Evolutionary conservation across 2,797 vertebrate species (phyloP).

Genomic region (Gymnothorax reevesii): DNA sequence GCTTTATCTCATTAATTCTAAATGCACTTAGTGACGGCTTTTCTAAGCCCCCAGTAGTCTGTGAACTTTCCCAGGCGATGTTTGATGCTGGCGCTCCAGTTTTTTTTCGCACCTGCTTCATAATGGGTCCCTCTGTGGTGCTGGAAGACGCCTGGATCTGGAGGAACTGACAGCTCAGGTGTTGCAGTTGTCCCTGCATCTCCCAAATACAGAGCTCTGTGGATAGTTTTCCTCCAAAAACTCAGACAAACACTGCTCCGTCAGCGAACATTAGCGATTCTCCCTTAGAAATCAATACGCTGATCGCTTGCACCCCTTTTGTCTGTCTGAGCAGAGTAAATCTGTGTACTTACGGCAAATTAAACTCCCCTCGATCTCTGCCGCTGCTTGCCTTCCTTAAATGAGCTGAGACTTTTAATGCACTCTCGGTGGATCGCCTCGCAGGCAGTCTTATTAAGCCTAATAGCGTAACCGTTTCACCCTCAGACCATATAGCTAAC

Average conservation of each 20-base stretch:
- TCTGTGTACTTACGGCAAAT: constrained; percentile 9
- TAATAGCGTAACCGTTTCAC: background rate
- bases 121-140: background rate
- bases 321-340: background rate
- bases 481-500: background rate
- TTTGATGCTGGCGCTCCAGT: background rate
- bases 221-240: too few species aligned
- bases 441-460: background rate
- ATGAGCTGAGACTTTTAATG: background rate
- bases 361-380: background rate
- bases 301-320: background rate
- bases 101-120: background rate
- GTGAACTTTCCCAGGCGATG: background rate
- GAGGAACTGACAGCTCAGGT: background rate
- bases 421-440: background rate
- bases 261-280: background rate
- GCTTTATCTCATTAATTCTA: background rate
- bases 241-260: background rate
- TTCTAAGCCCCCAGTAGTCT: background rate
- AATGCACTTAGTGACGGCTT: background rate
- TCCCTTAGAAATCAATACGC: background rate
- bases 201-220: background rate
- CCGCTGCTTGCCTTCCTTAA: background rate
- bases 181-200: background rate
- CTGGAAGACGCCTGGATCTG: background rate